Evolutionary conservation across 2,113 vertebrate species (phyloP), one percentile per base, ranked within the genome.

Genomic region (Anolis carolinensis): DNA sequence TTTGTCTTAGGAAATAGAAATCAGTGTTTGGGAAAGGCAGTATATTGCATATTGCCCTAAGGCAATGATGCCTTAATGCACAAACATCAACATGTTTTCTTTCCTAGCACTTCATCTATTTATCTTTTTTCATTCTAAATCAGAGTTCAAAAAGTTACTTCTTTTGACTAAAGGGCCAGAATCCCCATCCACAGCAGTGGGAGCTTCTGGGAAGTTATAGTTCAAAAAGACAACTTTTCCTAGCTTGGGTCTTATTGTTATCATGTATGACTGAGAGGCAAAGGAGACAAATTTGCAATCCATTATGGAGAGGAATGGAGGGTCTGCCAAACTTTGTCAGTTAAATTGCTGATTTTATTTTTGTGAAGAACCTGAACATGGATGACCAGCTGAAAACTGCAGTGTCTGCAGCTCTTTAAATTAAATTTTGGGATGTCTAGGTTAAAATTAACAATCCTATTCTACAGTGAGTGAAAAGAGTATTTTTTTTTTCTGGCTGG

Each of bases 351-450:
- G 72, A 32, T 25, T 92, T 89, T 93, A 20, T 74, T 83, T 92
- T 86, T 90, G 88, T 39, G 88, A 93, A 89, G 67, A 90, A 87
- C 74, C 44, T 72, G 75, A 92, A 14, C 78, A 85, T 79, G 85
- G 89, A 30, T 88, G 88, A 89, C 79, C 0, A 91, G 93, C 85
- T 92, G 90, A 95, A 95, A 95, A 82, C 83, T 94, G 91, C 89
- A 90, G 83, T 27, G 81, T 90, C 95, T 93, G 92, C 87, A 93
- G 90, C 89, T 93, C 91, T 90, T 95, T 93, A 94, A 95, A 94
- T 95, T 92, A 92, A 95, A 95, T 93, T 94, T 84, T 52, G 84
- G 82, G 91, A 82, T 89, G 93, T 93, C 93, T 93, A 94, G 90
- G 89, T 94, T 88, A 80, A 87, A 91, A 90, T 92, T 95, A 88